These are phyloP conservation scores for Helicoverpa zea DNA, from an alignment of 1,140 invertebrate genomes.

Conservation along the genomic window DNA sequence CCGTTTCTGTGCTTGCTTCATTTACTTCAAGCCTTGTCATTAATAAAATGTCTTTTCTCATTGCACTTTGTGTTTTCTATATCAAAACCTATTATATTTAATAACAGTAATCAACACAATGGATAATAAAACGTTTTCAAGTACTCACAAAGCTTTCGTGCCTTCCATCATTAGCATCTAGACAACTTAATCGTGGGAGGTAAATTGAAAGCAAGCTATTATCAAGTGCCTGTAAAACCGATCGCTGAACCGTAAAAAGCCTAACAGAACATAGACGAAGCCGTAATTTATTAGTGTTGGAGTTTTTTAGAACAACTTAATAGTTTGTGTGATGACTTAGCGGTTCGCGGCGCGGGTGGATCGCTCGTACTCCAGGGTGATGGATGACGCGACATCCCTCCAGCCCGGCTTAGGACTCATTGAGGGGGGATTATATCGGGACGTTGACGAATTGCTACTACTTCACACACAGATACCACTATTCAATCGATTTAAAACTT, in stretches of 20 bases:
- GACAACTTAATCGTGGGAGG: slow-evolving; percentile 9
- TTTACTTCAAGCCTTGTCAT: slow-evolving; percentile 5
- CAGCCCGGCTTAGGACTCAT: slow-evolving; percentile 78
- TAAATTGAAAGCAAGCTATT: slow-evolving; percentile 9
- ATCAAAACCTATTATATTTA: slow-evolving; percentile 7
- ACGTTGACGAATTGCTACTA: slow-evolving; percentile 81
- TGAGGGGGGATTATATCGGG: slow-evolving; percentile 80
- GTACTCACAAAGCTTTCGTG: background rate
- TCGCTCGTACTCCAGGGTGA: slow-evolving; percentile 64
- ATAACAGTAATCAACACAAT: background rate
- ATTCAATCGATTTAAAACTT: slow-evolving; percentile 79
- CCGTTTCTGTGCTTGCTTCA: background rate
- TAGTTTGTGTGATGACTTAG: slow-evolving; percentile 68
- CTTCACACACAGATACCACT: slow-evolving; percentile 73
- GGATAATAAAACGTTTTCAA: background rate
- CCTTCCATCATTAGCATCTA: background rate
- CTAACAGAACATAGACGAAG: slow-evolving; percentile 6
- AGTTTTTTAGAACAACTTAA: slow-evolving; percentile 59
- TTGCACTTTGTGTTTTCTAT: slow-evolving; percentile 2
- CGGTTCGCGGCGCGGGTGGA: slow-evolving; percentile 54
- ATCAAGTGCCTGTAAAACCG: slow-evolving; percentile 28
- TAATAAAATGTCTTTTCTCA: background rate
- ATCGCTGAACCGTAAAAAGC: background rate
- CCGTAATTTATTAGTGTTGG: slow-evolving; percentile 41
- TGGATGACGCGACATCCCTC: slow-evolving; percentile 79